Evolutionary conservation across 35 echinoderm and acorn worm species (phyloP).

Genomic region (Heliocidaris tuberculata): DNA sequence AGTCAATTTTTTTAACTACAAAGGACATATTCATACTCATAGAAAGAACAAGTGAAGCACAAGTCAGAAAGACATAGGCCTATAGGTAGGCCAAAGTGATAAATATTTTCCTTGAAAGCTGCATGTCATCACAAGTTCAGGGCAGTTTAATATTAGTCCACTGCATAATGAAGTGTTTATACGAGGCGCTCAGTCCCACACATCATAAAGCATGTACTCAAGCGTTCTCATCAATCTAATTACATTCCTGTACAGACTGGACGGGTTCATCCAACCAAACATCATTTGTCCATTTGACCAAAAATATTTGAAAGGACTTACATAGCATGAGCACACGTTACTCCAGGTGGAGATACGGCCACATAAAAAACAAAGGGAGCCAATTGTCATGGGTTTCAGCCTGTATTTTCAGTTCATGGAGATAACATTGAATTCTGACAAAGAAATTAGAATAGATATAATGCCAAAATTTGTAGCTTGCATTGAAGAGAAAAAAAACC

Average conservation of each 20-base stretch:
- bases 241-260: not conserved
- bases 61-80: too few relatives aligned
- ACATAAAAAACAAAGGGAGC: not conserved
- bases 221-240: constrained; percentile 5
- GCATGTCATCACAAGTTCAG: not conserved
- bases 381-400: not conserved
- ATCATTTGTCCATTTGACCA: constrained; percentile 2
- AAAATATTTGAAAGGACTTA: not conserved
- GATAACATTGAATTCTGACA: too few relatives aligned
- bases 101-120: not conserved
- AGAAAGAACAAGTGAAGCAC: not conserved
- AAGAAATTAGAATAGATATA: too few relatives aligned
- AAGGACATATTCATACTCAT: not conserved
- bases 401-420: not conserved
- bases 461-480: too few relatives aligned
- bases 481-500: too few relatives aligned
- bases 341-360: not conserved
- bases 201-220: not conserved
- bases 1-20: not conserved
- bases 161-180: not conserved
- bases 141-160: not conserved
- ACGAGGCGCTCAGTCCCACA: not conserved
- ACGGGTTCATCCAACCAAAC: not conserved
- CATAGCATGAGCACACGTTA: not conserved
- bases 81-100: not conserved